Conservation (phyloP, 37 sponge, comb jelly and placozoan species). For the Agelas oroides region DNA sequence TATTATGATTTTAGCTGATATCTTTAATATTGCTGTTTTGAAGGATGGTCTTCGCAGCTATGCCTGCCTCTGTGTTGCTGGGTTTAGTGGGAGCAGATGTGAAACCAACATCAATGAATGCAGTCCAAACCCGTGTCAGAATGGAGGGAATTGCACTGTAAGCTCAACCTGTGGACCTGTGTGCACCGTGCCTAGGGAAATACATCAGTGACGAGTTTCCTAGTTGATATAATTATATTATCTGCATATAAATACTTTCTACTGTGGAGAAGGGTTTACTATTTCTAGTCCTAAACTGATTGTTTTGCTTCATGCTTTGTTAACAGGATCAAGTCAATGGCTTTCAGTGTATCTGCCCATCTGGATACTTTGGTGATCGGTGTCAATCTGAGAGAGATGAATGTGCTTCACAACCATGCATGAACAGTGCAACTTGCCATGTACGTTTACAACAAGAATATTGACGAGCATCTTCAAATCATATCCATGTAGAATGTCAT, state of each 20-base stretch:
- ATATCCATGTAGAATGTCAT: too few relatives aligned
- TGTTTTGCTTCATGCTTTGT: neutral
- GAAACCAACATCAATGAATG: conserved; percentile 1
- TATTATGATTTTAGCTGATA: too few relatives aligned
- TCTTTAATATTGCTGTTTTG: neutral
- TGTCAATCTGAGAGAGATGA: neutral
- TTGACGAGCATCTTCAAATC: too few relatives aligned
- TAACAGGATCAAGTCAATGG: conserved; percentile 3
- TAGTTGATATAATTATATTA: neutral
- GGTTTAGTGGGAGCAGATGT: conserved; percentile 13
- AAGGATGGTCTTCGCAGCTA: neutral
- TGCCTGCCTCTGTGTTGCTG: neutral
- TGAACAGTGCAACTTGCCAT: conserved; percentile 7
- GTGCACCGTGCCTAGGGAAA: too few relatives aligned
- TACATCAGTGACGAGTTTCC: neutral
- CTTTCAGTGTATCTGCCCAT: neutral
- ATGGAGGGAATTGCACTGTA: conserved; percentile 1
- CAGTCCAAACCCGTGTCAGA: neutral
- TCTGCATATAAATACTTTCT: too few relatives aligned
- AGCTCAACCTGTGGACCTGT: neutral
- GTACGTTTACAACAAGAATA: neutral
- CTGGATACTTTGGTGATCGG: conserved; percentile 9
- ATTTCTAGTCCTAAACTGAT: too few relatives aligned
- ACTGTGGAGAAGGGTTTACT: too few relatives aligned
- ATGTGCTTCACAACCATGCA: neutral